phyloP scores from a whole-genome alignment of 2,888 invertebrate genomes.

The Chrysolina haemoptera region DNA sequence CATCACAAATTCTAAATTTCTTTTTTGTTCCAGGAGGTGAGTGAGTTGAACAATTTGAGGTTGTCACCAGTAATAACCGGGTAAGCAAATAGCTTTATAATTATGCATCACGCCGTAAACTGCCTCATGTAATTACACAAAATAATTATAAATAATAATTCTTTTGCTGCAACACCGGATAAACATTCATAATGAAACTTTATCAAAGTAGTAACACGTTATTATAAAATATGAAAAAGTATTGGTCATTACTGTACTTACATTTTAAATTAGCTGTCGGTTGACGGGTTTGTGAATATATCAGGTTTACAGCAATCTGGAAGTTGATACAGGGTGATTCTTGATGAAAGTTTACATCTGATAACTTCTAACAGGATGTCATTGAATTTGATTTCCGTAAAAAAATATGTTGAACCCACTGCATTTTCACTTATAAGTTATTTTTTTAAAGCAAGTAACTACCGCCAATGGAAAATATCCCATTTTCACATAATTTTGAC shows the following conservation, averaged over 20 bases:
- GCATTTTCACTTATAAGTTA: no score
- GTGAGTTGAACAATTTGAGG: slow-evolving; percentile 52
- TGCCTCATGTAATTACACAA: slow-evolving; percentile 57
- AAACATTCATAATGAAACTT: slow-evolving; percentile 68
- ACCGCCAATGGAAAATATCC: no score
- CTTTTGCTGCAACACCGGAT: slow-evolving; percentile 67
- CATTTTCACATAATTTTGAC: no score
- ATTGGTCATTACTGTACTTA: slow-evolving; percentile 35
- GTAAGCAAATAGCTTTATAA: slow-evolving; percentile 69
- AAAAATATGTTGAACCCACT: no score
- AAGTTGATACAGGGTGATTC: not conserved
- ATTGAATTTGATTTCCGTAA: no score
- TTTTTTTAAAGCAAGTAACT: no score
- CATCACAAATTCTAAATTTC: slow-evolving; percentile 26
- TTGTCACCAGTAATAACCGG: slow-evolving; percentile 56
- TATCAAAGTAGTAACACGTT: slow-evolving; percentile 59
- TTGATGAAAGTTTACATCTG: not conserved
- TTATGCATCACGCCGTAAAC: slow-evolving; percentile 62
- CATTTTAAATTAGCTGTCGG: slow-evolving; percentile 16
- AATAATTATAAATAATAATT: slow-evolving; percentile 68
- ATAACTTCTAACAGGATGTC: not conserved
- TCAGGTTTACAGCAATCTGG: not conserved
- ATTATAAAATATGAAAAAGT: slow-evolving; percentile 46
- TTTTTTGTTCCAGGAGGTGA: slow-evolving; percentile 68
- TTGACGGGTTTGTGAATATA: slow-evolving; percentile 17